A percentile compares a stretch with the other conserved stretches of the same genome.
These are phyloP conservation scores for Pyrrhosoma nymphula DNA, from an alignment of 2,888 invertebrate species.

Conservation along the genomic window DNA sequence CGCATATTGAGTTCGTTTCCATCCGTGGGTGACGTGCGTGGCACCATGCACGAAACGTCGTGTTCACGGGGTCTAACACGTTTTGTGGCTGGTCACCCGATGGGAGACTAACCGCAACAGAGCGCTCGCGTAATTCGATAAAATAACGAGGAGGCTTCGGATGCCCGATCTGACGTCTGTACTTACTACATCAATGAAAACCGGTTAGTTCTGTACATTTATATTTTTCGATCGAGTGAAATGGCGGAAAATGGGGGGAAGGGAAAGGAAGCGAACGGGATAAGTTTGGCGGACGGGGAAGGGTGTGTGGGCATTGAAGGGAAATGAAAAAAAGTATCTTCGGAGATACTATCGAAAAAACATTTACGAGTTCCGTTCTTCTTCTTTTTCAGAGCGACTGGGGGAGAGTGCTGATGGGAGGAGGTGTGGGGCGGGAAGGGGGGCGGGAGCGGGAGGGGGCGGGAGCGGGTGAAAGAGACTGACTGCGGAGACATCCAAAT, in stretches of 20 bases:
- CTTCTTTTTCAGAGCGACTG: neutral
- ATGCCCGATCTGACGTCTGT: neutral
- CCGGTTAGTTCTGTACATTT: neutral
- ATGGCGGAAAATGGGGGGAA: neutral
- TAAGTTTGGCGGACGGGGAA: neutral
- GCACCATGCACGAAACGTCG: neutral
- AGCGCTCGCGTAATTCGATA: neutral
- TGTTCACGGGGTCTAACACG: neutral
- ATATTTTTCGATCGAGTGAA: conserved; percentile 17
- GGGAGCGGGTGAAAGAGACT: conserved; percentile 4
- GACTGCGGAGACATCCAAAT: conserved; percentile 42
- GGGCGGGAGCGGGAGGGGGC: too few species aligned
- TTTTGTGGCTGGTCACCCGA: neutral
- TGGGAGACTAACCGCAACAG: neutral
- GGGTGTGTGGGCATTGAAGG: neutral
- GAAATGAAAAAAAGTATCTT: neutral
- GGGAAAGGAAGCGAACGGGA: neutral
- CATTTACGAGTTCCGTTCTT: neutral
- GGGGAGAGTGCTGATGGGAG: neutral
- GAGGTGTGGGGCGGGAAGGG: neutral
- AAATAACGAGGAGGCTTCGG: neutral
- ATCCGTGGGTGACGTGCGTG: neutral
- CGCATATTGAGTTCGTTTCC: neutral
- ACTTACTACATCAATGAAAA: neutral
- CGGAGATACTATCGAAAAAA: conserved; percentile 32